These are phyloP conservation scores for Pelecanoides urinatrix DNA, from an alignment of 2,113 vertebrate genomes.

Conservation along the genomic window DNA sequence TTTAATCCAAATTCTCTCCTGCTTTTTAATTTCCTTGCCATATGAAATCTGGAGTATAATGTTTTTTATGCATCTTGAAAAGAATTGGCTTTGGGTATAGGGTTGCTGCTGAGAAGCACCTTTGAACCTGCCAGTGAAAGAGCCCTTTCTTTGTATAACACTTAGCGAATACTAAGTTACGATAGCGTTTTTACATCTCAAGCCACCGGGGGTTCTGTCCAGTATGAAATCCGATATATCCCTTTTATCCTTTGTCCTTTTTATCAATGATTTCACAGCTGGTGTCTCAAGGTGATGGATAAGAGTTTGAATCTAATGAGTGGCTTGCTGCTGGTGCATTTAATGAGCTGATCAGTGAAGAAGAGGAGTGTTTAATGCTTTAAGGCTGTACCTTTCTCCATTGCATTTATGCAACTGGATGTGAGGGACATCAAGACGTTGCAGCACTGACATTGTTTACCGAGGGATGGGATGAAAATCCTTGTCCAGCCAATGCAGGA, in stretches of 20 bases:
- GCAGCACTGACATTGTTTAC: not conserved
- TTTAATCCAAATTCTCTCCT: not conserved
- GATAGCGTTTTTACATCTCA: slow-evolving; percentile 43
- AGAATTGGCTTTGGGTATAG: slow-evolving; percentile 9
- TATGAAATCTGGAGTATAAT: not conserved
- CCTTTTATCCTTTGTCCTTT: slow-evolving; percentile 69
- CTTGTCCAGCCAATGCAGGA: not conserved
- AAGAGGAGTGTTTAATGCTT: slow-evolving; percentile 6
- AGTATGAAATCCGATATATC: slow-evolving; percentile 57
- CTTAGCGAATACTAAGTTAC: slow-evolving; percentile 51
- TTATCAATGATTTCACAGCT: slow-evolving; percentile 66
- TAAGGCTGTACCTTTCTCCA: not conserved
- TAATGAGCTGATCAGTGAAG: slow-evolving; percentile 65
- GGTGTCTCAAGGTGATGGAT: slow-evolving; percentile 66
- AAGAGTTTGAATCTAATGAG: slow-evolving; percentile 64
- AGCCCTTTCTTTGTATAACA: slow-evolving; percentile 34
- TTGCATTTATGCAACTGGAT: not conserved
- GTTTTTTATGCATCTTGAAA: slow-evolving; percentile 35
- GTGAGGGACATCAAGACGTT: not conserved
- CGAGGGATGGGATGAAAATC: not conserved
- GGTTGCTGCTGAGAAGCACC: slow-evolving; percentile 47
- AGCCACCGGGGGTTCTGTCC: slow-evolving; percentile 48
- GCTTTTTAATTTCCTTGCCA: not conserved
- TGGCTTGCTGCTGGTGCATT: slow-evolving; percentile 55
- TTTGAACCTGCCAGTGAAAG: slow-evolving; percentile 58